These are phyloP conservation scores for Poecilobothrus nobilitatus DNA, from an alignment of 2,888 invertebrate genomes.

Conservation along the genomic window DNA sequence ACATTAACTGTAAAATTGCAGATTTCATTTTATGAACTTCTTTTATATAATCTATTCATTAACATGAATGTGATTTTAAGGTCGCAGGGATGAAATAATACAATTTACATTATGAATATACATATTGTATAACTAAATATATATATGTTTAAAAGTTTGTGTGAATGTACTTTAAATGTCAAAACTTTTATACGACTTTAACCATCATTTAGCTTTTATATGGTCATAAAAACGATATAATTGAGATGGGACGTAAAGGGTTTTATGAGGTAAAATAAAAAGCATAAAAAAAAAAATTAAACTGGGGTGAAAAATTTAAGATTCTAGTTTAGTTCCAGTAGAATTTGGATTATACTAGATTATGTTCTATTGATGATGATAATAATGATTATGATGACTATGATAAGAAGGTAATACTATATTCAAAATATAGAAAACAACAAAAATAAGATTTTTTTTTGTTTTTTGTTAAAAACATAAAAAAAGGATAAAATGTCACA, in stretches of 20 bases:
- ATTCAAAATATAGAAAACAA: not conserved
- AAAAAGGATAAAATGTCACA: not conserved
- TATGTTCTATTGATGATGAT: not conserved
- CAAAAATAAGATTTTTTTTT: too few species aligned
- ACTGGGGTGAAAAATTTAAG: not conserved
- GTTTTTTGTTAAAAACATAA: too few species aligned
- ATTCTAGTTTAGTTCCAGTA: not conserved
- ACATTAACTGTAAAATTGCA: too few species aligned
- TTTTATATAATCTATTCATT: too few species aligned
- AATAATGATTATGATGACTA: not conserved
- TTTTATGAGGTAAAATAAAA: not conserved
- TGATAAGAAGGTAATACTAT: not conserved
- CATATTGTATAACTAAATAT: not conserved
- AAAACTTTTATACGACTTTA: not conserved
- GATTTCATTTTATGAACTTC: too few species aligned
- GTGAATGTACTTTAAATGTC: not conserved
- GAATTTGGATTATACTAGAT: not conserved
- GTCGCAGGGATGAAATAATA: too few species aligned
- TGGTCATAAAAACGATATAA: not conserved
- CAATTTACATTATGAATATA: too few species aligned
- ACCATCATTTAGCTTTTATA: conserved; percentile 1
- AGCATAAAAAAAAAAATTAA: too few species aligned
- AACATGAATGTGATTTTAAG: too few species aligned
- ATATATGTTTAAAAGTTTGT: not conserved
- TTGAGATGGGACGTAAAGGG: not conserved